These are phyloP conservation scores for Arge pagana DNA, from an alignment of 2,888 invertebrate species.

Conservation along the genomic window DNA sequence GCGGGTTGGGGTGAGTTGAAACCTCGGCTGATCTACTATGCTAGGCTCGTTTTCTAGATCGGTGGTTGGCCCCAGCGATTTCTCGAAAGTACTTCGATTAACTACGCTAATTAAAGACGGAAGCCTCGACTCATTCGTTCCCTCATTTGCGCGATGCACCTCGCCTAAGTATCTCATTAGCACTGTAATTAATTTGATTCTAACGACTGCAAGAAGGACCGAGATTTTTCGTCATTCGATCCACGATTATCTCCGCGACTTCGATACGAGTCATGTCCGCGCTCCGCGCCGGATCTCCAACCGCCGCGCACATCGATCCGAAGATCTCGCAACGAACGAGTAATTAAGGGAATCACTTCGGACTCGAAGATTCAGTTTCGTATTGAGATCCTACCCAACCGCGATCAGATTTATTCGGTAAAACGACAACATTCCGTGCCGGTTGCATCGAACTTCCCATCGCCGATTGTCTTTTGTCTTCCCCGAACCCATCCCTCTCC, in stretches of 20 bases:
- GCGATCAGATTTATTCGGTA: constrained; percentile 14
- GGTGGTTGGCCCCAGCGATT: constrained; percentile 24
- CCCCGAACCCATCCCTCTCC: constrained; percentile 4
- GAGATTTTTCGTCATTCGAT: constrained; percentile 20
- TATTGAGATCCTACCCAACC: constrained; percentile 6
- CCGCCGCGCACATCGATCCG: constrained; percentile 10
- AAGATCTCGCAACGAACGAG: constrained; percentile 10
- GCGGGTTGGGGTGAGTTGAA: not conserved
- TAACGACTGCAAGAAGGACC: constrained; percentile 25
- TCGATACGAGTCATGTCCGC: constrained; percentile 5
- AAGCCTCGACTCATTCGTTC: constrained; percentile 33
- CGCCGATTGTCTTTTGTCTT: constrained; percentile 10
- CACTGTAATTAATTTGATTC: constrained; percentile 40
- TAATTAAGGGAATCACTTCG: constrained; percentile 6
- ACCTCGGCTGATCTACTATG: not conserved
- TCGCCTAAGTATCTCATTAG: constrained; percentile 42
- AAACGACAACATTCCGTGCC: no score
- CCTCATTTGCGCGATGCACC: constrained; percentile 35
- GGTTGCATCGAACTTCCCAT: no score
- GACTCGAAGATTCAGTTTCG: constrained; percentile 5
- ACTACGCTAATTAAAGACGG: constrained; percentile 38
- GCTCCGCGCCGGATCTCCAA: not conserved
- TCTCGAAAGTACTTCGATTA: constrained; percentile 31
- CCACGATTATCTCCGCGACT: constrained; percentile 18
- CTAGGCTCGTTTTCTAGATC: constrained; percentile 20